Evolutionary conservation across 2,113 vertebrate genomes (phyloP).

Genomic region (Octodon degus): DNA sequence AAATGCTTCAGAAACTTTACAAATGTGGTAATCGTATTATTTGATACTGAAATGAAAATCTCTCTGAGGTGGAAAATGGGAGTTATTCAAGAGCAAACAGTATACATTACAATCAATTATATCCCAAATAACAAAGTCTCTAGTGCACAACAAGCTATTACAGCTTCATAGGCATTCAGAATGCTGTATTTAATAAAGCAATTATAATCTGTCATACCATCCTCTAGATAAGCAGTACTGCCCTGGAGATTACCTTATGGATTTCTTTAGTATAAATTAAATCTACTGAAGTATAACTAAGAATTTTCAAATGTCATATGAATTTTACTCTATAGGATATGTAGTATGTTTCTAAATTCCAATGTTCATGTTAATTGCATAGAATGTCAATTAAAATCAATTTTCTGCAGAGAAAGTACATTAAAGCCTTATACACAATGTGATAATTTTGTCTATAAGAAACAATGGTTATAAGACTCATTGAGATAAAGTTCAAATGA

Average conservation of each 20-base stretch:
- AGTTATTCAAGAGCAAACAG: slow-evolving; percentile 71
- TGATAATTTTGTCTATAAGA: slow-evolving; percentile 21
- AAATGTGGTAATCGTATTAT: slow-evolving; percentile 50
- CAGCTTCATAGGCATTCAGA: slow-evolving; percentile 65
- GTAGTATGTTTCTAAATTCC: slow-evolving; percentile 54
- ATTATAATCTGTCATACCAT: slow-evolving; percentile 62
- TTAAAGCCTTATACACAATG: slow-evolving; percentile 22
- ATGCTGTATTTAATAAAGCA: slow-evolving; percentile 72
- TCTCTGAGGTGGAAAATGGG: slow-evolving; percentile 71
- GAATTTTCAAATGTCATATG: slow-evolving; percentile 60
- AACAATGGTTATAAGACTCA: slow-evolving; percentile 46
- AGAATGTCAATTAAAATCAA: slow-evolving; percentile 63
- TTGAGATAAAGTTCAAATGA: slow-evolving; percentile 51
- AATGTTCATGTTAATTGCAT: slow-evolving; percentile 63
- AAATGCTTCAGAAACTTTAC: slow-evolving; percentile 68
- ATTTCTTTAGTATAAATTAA: slow-evolving; percentile 69
- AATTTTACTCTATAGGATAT: slow-evolving; percentile 59
- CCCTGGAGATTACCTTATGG: slow-evolving; percentile 44
- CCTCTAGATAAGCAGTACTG: slow-evolving; percentile 58
- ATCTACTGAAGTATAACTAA: slow-evolving; percentile 62
- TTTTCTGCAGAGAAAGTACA: slow-evolving; percentile 41
- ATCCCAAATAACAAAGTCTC: slow-evolving; percentile 76
- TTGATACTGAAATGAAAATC: slow-evolving; percentile 60
- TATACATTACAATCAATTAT: slow-evolving; percentile 70
- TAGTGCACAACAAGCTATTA: slow-evolving; percentile 69